Conservation (phyloP, 2,797 vertebrate species). For the Diplodus sargus region DNA sequence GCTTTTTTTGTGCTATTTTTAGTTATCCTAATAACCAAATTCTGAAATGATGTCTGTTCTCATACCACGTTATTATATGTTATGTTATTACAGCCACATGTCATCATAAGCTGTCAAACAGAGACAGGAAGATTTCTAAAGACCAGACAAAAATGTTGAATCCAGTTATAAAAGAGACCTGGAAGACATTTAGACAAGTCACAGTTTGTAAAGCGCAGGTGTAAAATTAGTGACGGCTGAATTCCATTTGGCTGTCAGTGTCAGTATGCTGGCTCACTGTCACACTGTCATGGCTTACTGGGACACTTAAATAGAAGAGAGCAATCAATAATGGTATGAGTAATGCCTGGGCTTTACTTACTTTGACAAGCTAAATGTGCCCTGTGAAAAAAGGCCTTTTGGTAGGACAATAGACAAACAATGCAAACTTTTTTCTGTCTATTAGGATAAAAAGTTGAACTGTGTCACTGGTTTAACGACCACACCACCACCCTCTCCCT, state of each 20-base stretch:
- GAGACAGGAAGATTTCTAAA: background rate
- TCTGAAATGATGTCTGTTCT: background rate
- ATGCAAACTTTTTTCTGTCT: constrained; percentile 8
- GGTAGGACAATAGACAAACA: background rate
- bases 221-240: constrained; percentile 1
- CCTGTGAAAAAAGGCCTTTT: background rate
- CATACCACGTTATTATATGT: background rate
- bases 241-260: constrained; percentile 14
- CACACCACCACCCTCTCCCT: constrained; percentile 41
- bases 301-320: background rate
- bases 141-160: background rate
- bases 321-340: background rate
- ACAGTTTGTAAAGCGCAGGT: background rate
- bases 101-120: background rate
- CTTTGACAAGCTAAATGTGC: background rate
- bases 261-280: background rate
- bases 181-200: background rate
- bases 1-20: background rate
- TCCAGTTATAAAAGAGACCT: constrained; percentile 1
- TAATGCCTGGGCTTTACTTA: background rate
- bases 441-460: constrained; percentile 2
- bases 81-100: background rate
- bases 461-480: constrained; percentile 40
- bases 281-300: constrained; percentile 1
- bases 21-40: background rate